These are phyloP conservation scores for Caenorhabditis imperialis DNA, from an alignment of 2,888 invertebrate species.

Conservation along the genomic window DNA sequence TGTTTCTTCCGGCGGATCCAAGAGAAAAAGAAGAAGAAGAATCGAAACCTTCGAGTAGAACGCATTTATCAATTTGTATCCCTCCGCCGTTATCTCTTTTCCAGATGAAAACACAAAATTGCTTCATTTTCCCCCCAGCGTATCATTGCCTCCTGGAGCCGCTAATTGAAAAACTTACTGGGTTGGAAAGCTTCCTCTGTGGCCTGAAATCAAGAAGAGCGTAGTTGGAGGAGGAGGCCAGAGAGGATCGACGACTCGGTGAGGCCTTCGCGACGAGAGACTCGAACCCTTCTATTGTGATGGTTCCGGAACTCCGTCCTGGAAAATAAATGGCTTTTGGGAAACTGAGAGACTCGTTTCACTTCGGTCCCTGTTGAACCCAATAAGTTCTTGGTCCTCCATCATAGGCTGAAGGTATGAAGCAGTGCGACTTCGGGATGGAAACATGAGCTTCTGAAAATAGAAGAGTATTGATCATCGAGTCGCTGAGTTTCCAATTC, in stretches of 20 bases:
- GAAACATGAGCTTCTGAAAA: slow-evolving; percentile 45
- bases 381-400: slow-evolving; percentile 48
- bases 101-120: slow-evolving; percentile 18
- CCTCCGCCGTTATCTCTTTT: background rate
- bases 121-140: too few species aligned
- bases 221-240: slow-evolving; percentile 6
- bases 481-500: background rate
- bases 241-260: slow-evolving; percentile 31
- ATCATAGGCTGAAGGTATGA: slow-evolving; percentile 44
- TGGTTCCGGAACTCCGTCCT: slow-evolving; percentile 52
- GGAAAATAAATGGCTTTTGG: too few species aligned
- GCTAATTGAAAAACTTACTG: slow-evolving; percentile 22
- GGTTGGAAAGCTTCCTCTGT: slow-evolving; percentile 31
- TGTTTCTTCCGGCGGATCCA: background rate
- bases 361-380: slow-evolving; percentile 45
- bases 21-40: slow-evolving; percentile 6
- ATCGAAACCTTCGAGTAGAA: slow-evolving; percentile 25
- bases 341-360: too few species aligned
- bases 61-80: slow-evolving; percentile 42
- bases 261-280: slow-evolving; percentile 5
- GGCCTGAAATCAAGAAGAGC: slow-evolving; percentile 27
- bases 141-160: too few species aligned
- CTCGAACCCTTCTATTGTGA: slow-evolving; percentile 40
- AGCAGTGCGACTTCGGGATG: slow-evolving; percentile 35
- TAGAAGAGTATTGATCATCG: background rate